These are phyloP conservation scores for Manduca sexta DNA, from an alignment of 1,140 invertebrate genomes.

Conservation along the genomic window DNA sequence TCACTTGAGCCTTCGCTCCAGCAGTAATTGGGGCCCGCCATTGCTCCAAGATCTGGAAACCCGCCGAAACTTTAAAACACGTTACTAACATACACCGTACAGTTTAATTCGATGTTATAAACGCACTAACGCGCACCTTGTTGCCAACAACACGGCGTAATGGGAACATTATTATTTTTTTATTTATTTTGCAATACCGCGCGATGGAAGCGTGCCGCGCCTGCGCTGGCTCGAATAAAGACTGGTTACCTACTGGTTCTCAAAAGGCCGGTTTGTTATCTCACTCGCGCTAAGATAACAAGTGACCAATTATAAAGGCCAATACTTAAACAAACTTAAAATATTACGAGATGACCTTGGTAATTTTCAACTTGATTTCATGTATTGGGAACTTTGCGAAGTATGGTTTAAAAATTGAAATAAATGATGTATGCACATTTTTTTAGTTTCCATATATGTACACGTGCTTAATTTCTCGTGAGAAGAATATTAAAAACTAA, in stretches of 20 bases:
- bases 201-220: conserved; percentile 25
- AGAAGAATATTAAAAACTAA: too few relatives aligned
- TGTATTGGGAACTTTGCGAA: too few relatives aligned
- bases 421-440: too few relatives aligned
- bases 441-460: too few relatives aligned
- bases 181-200: conserved; percentile 31
- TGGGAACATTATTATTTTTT: conserved; percentile 55
- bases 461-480: too few relatives aligned
- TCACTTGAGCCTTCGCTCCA: conserved; percentile 15
- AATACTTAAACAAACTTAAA: not conserved
- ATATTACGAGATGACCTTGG: not conserved
- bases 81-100: conserved; percentile 1
- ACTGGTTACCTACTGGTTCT: conserved; percentile 20
- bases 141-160: conserved; percentile 54
- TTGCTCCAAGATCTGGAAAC: conserved; percentile 63
- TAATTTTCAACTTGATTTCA: not conserved
- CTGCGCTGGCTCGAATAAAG: conserved; percentile 34
- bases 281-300: conserved; percentile 48
- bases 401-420: too few relatives aligned
- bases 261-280: conserved; percentile 33
- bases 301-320: conserved; percentile 20
- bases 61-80: conserved; percentile 19
- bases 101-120: conserved; percentile 14
- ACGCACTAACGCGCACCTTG: conserved; percentile 47
- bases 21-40: conserved; percentile 49